A percentile compares a stretch with the other conserved stretches of the same genome.
Conservation (phyloP, 92 coral and sea anemone species). For the Anthopleura xanthogrammica region DNA sequence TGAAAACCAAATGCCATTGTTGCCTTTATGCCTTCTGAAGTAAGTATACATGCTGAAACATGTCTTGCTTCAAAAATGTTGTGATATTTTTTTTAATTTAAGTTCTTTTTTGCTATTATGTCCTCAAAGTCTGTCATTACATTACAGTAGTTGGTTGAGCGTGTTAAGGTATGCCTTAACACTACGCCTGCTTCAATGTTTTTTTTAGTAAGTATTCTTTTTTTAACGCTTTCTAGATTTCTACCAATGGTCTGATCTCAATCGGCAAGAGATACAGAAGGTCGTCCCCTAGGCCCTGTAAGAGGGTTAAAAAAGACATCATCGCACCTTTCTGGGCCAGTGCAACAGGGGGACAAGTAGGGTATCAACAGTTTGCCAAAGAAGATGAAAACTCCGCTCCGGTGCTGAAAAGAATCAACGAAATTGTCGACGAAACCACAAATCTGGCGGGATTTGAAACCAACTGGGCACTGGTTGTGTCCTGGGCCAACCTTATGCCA, state of each 20-base stretch:
- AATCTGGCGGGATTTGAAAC: constrained; percentile 20
- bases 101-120: no score
- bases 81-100: no score
- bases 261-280: constrained; percentile 34
- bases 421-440: constrained; percentile 38
- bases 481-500: constrained; percentile 48
- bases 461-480: constrained; percentile 50
- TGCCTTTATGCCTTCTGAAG: no score
- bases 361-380: constrained; percentile 4
- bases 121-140: no score
- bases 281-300: constrained; percentile 34
- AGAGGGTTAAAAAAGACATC: constrained; percentile 14
- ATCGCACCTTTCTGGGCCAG: constrained; percentile 54
- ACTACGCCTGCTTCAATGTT: not conserved
- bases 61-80: no score
- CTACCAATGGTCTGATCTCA: constrained; percentile 43
- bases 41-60: no score
- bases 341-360: not conserved
- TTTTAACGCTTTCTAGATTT: constrained; percentile 23
- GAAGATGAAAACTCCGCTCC: constrained; percentile 7
- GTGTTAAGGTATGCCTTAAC: no score
- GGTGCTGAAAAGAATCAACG: constrained; percentile 30
- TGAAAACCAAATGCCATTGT: no score
- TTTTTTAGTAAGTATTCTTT: not conserved
- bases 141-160: no score